phyloP scores from a whole-genome alignment of 2,888 invertebrate species.

The Oligia strigilis region DNA sequence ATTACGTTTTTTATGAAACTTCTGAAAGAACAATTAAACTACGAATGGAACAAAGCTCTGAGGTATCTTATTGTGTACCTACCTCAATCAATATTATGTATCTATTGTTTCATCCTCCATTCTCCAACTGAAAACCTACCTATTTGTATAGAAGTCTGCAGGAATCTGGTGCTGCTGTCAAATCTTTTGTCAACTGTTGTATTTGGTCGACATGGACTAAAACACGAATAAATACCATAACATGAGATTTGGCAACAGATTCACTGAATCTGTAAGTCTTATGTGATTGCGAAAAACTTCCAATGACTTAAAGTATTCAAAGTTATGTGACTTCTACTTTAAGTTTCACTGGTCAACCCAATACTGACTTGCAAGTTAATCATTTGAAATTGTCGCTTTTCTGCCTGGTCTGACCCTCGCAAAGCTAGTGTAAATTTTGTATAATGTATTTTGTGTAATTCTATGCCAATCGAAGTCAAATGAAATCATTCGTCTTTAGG shows the following conservation, averaged over 20 bases:
- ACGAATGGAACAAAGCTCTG: neutral
- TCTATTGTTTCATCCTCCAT: neutral
- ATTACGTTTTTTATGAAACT: neutral
- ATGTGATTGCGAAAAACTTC: neutral
- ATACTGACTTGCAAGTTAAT: neutral
- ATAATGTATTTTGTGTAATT: neutral
- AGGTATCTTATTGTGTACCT: neutral
- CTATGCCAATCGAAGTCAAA: slow-evolving; percentile 3
- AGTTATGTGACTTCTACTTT: neutral
- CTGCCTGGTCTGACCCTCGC: neutral
- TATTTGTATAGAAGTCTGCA: neutral
- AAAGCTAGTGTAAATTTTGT: neutral
- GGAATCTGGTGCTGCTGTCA: neutral
- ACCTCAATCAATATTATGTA: neutral
- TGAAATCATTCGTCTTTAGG: neutral
- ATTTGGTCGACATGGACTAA: neutral
- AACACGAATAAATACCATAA: neutral
- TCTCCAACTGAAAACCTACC: neutral
- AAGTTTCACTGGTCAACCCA: neutral
- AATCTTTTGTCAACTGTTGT: neutral
- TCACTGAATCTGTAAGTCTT: neutral
- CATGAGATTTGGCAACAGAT: neutral
- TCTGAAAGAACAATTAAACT: neutral
- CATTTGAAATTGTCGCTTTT: neutral
- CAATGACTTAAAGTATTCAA: neutral